Base-by-base conservation (phyloP, 1,140 invertebrate genomes). In the Araneus ventricosus region DNA sequence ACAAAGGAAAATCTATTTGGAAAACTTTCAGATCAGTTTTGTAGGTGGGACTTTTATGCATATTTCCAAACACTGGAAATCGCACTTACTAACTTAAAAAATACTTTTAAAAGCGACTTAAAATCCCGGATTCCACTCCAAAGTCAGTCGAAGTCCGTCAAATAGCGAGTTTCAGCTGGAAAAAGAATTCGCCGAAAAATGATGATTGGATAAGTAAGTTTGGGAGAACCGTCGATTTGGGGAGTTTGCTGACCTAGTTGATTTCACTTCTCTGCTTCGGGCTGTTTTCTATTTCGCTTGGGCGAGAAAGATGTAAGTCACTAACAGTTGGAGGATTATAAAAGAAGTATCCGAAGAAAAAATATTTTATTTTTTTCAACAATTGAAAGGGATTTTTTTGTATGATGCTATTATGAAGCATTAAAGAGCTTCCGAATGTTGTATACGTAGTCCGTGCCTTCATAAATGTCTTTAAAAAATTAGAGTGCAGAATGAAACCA, bases 141-240 rank as follows among this genome's bases (percentile, higher is more conserved):
- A 34, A 75, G 30, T 37, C 4, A 6, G 70, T 5, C 34, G 30
- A 37, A 75, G 70, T 75, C 20, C 34, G 30, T 75, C 70, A 75
- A 75, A 75, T 34, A 37, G 17, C 27, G 37, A 30, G 30, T 75
- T 75, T 75, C 70, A 37, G 27, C 70, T 75, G 34, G 34, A 27
- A 75, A 75, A 75, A 34, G 70, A 37, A 34, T 75, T 75, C 30
- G 70, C 20, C 70, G 20, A 75, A 75, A 75, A 75, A 75, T 75
- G 70, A 75, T 75, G 70, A 75, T 75, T 75, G 70, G 70, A 75
- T 75, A 75, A 75, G 70, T 75, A 37, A 75, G 70, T 75, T 75
- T 75, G 17, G 70, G 34, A 17, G 34, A 75, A 37, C 34, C 30
- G 30, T 75, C 70, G 34, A 75, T 75, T 75, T 34, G 27, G 20